Conservation (phyloP, 1,140 invertebrate species). For the Aradophagus sp. region DNA sequence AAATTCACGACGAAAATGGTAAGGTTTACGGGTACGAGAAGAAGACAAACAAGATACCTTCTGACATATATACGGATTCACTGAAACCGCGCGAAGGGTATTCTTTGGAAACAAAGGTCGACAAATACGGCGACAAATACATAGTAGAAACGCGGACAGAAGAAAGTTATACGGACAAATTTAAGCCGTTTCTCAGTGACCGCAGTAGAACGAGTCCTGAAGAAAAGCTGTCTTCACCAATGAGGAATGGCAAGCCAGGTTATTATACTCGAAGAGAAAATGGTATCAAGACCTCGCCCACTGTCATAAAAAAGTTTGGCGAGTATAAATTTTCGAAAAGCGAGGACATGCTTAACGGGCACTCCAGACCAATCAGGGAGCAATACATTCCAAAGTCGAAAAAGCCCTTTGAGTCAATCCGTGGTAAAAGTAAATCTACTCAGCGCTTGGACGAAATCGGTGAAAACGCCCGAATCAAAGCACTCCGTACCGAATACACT, state of each 20-base stretch:
- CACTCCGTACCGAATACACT: conserved; percentile 63
- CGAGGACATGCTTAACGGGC: conserved; percentile 64
- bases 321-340: conserved; percentile 68
- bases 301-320: conserved; percentile 59
- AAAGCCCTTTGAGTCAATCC: conserved; percentile 65
- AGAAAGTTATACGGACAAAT: conserved; percentile 61
- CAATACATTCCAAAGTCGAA: conserved; percentile 63
- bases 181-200: conserved; percentile 67
- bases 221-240: conserved; percentile 53
- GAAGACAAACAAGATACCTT: conserved; percentile 69
- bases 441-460: conserved; percentile 68
- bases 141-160: conserved; percentile 75
- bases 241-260: conserved; percentile 30
- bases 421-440: conserved; percentile 70
- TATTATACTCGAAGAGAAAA: conserved; percentile 46
- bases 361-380: conserved; percentile 42
- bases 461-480: conserved; percentile 59
- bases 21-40: conserved; percentile 72
- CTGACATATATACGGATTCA: conserved; percentile 54
- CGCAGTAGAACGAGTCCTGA: conserved; percentile 62
- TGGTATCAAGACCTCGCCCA: conserved; percentile 46
- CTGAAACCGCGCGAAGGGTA: conserved; percentile 72
- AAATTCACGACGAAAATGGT: conserved; percentile 70
- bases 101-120: conserved; percentile 74
- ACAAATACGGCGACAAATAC: conserved; percentile 75